phyloP scores from a whole-genome alignment of 2,113 vertebrate genomes.

The Pantherophis guttatus region DNA sequence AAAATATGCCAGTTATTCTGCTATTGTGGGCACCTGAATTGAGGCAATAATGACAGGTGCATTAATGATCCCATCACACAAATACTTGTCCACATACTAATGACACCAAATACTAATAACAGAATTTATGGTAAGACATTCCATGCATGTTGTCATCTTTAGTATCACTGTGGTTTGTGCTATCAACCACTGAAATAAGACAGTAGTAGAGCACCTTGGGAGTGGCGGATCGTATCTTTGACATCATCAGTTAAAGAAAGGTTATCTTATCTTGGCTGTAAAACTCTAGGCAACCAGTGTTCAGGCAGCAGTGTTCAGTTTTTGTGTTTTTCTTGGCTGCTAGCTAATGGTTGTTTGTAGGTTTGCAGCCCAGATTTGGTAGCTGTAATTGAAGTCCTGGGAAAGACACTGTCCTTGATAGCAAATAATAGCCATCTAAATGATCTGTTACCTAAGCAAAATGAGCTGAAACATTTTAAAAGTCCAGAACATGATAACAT shows the following conservation, averaged over 20 bases:
- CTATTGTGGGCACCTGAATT: not conserved
- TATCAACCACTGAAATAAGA: not conserved
- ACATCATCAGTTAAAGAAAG: not conserved
- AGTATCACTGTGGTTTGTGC: not conserved
- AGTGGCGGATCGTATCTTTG: not conserved
- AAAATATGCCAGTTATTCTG: not conserved
- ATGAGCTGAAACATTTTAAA: not conserved
- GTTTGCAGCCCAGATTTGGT: not conserved
- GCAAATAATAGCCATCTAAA: not conserved
- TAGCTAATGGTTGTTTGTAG: not conserved
- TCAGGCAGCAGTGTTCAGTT: not conserved
- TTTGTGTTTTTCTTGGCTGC: not conserved
- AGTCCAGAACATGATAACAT: not conserved
- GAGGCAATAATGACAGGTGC: not conserved
- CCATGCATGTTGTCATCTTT: not conserved
- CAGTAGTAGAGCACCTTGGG: not conserved
- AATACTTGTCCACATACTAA: not conserved
- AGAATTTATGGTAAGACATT: not conserved
- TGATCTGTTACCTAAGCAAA: not conserved
- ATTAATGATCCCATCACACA: not conserved
- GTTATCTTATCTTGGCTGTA: not conserved
- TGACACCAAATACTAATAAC: not conserved
- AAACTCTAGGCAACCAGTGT: not conserved
- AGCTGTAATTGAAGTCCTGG: not conserved
- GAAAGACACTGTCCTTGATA: not conserved